A percentile compares a stretch with the other conserved stretches of the same genome.
Conservation (phyloP, 2,113 vertebrate genomes). For the Coracopsis vasa region DNA sequence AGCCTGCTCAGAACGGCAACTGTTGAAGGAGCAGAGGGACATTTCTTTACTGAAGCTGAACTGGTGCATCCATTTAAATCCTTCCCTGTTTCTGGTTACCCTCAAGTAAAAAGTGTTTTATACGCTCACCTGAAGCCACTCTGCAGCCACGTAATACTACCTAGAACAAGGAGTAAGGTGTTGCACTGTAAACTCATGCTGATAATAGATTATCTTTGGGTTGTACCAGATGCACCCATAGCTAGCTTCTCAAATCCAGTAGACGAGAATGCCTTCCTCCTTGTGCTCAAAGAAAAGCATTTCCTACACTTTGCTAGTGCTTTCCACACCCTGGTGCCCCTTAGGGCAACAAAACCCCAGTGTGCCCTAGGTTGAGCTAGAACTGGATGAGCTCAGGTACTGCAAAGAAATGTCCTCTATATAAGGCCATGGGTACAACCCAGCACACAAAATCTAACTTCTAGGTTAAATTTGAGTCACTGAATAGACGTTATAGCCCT, state of each 20-base stretch:
- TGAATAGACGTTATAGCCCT: not conserved
- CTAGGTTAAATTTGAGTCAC: not conserved
- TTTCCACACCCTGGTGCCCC: not conserved
- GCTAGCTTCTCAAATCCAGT: not conserved
- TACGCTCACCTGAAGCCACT: not conserved
- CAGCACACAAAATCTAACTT: not conserved
- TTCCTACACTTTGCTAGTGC: not conserved
- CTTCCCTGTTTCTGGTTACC: not conserved
- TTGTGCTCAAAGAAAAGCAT: not conserved
- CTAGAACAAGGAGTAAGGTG: not conserved
- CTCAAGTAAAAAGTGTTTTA: not conserved
- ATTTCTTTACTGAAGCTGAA: not conserved
- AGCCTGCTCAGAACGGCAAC: not conserved
- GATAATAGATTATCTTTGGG: not conserved
- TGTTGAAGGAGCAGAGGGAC: not conserved
- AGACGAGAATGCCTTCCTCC: not conserved
- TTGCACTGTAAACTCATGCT: not conserved
- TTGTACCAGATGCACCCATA: not conserved
- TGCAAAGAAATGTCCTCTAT: not conserved
- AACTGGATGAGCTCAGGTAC: not conserved
- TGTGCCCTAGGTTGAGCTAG: not conserved
- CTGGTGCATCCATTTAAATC: fast-evolving
- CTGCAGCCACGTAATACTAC: not conserved
- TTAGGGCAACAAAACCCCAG: not conserved
- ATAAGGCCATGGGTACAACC: not conserved